Base-by-base conservation (phyloP, 2,888 invertebrate genomes). In the Petrophora chlorosata region DNA sequence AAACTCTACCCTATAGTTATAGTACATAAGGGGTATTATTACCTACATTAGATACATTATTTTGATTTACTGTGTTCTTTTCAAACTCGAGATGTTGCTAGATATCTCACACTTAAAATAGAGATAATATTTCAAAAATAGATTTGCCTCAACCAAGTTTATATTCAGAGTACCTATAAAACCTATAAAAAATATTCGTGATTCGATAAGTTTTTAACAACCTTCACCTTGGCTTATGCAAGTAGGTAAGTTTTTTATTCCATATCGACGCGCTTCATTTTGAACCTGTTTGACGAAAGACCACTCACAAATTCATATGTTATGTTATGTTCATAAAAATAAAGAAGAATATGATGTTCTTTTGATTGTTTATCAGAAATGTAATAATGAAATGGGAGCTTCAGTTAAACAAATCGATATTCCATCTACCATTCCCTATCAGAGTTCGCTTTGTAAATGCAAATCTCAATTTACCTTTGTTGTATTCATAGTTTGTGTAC, bases 271-370 rank as follows among this genome's bases (percentile, higher is more conserved):
- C 25, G 43, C 36, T 45, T 35, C 36, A 26, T 36, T n/a, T 45
- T 39, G 45, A 39, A 53, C 53, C 49, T 46, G 49, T 49, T 53
- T 49, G 38, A 41, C 17, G 30, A 41, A 35, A 26, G 12, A 28
- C 17, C 35, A 41, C 17, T 26, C 25, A 41, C 14, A 48, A 41
- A 19, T 25, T 36, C 41, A 30, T 34, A 2, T 16, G 19, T n/a
- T n/a, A n/a, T n/a, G n/a, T n/a, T n/a, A n/a, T n/a, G n/a, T 8
- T 12, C 12, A 9, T 15, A 23, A 7, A 26, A 33, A 45, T 26
- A 43, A 5, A 9, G 3, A 25, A 43, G 28, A 5, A 16, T 12
- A 36, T 23, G 23, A 2, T 5, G n/a, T 15, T 14, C n/a, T 29
- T n/a, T 15, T 3, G 7, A 10, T 4, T 15, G 15, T 2, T 26